Conservation (phyloP, 2,797 vertebrate species). For the Heliangelus exortis region DNA sequence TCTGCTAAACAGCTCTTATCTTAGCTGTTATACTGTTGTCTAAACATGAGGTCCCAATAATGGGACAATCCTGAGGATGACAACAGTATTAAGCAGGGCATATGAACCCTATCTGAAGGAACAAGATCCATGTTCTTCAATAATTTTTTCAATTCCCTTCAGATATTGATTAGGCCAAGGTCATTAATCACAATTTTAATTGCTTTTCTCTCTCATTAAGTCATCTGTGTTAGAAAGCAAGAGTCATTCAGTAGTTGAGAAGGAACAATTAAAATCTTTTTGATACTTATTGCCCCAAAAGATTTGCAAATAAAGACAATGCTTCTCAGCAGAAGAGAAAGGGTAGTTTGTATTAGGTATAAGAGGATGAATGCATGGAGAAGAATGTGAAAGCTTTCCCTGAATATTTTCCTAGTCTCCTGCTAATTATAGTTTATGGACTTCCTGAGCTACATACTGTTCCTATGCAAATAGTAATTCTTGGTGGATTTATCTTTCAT, state of each 20-base stretch:
- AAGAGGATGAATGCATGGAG: neutral
- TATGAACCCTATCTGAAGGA: neutral
- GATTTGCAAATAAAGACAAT: neutral
- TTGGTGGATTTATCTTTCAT: neutral
- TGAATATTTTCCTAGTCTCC: neutral
- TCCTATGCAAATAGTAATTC: neutral
- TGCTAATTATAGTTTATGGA: neutral
- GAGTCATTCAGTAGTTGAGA: conserved; percentile 20
- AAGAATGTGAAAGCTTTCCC: neutral
- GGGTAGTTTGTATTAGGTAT: neutral
- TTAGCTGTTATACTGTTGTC: neutral
- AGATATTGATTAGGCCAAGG: conserved; percentile 7
- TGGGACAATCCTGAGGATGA: neutral
- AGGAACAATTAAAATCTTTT: conserved; percentile 24
- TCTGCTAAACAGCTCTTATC: neutral
- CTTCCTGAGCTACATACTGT: neutral
- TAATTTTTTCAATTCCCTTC: conserved; percentile 4
- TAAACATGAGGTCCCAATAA: neutral
- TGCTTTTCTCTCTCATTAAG: conserved; percentile 60
- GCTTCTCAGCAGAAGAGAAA: neutral
- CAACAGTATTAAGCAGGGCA: neutral
- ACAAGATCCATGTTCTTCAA: neutral
- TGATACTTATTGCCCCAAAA: neutral
- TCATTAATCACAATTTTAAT: conserved; percentile 57
- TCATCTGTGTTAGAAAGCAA: conserved; percentile 5